Conservation (phyloP, 1,140 invertebrate species). For the Scylla paramamosain region DNA sequence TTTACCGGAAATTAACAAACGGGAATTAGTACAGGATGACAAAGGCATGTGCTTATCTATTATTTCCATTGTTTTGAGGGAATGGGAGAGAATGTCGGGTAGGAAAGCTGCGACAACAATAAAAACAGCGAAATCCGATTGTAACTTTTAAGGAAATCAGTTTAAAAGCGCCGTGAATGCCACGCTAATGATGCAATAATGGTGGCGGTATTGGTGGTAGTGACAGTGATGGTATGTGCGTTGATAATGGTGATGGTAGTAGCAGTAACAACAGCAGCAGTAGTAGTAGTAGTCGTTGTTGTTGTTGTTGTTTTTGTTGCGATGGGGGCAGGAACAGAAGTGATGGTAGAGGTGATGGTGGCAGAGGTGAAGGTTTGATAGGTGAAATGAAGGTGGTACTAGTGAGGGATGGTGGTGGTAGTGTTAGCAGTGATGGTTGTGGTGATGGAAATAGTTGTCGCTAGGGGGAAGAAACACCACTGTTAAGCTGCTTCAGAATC, state of each 20-base stretch:
- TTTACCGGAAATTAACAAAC: neutral
- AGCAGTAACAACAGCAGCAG: no score
- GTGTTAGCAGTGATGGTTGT: neutral
- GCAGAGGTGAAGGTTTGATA: no score
- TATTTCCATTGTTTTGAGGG: neutral
- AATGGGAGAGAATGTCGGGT: neutral
- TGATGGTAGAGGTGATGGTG: neutral
- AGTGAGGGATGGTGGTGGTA: neutral
- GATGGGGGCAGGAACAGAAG: neutral
- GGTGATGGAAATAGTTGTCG: neutral
- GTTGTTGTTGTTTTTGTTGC: neutral
- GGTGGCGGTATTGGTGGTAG: neutral
- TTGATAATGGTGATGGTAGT: no score
- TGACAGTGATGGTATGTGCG: neutral
- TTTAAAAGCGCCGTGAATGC: neutral
- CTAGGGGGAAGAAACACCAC: no score
- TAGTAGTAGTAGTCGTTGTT: no score
- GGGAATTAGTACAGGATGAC: neutral
- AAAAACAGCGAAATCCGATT: neutral
- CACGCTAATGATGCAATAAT: neutral
- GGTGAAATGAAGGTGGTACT: no score
- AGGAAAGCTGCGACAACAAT: neutral
- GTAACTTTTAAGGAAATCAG: conserved; percentile 6
- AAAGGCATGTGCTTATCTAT: neutral
- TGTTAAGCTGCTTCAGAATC: no score